Conservation (phyloP, 2,797 vertebrate species). For the Tinamus major region DNA sequence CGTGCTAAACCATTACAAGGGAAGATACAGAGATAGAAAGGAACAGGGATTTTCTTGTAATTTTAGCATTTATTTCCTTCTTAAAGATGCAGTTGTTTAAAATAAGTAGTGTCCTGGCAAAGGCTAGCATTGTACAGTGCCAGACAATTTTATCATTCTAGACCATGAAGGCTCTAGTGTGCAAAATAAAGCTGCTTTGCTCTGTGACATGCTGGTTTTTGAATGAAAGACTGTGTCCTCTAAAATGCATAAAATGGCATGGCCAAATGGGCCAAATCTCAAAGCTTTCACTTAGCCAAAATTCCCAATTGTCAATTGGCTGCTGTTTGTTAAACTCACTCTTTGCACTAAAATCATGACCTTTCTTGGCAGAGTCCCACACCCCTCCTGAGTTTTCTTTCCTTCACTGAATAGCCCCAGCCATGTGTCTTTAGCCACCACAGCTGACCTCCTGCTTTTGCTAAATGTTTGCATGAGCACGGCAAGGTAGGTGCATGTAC, state of each 20-base stretch:
- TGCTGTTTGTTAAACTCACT: background rate
- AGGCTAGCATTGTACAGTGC: background rate
- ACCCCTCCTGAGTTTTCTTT: background rate
- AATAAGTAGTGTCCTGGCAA: constrained; percentile 43
- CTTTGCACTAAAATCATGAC: background rate
- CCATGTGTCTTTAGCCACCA: background rate
- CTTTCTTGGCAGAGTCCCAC: background rate
- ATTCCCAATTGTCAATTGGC: background rate
- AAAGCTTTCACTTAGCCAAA: background rate
- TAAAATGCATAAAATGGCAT: background rate
- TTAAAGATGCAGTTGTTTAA: constrained; percentile 33
- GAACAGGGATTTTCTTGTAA: constrained; percentile 54
- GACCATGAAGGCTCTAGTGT: constrained; percentile 6
- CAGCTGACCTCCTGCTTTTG: background rate
- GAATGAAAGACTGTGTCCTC: background rate
- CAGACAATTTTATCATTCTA: constrained; percentile 58
- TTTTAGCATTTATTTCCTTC: constrained; percentile 41
- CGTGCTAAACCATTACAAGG: background rate
- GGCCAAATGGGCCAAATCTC: background rate
- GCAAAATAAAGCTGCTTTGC: constrained; percentile 36
- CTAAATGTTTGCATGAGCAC: background rate
- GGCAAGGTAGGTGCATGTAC: background rate
- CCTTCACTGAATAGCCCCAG: background rate
- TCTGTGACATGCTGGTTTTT: background rate
- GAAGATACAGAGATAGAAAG: constrained; percentile 38